Conservation (phyloP, 2,113 vertebrate genomes). For the Agapornis roseicollis region DNA sequence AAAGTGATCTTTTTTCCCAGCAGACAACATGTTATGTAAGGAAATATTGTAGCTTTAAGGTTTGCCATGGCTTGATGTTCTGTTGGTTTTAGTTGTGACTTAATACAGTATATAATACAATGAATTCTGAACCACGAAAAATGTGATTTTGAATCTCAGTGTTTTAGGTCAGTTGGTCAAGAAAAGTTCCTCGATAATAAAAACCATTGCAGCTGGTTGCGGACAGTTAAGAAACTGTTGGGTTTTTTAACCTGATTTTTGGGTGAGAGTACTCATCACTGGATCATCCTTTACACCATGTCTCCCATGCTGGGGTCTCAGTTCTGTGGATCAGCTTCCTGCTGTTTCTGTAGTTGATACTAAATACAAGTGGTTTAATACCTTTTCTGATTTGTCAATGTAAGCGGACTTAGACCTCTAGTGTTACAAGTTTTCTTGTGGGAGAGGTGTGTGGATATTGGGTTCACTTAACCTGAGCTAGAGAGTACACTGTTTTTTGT, state of each 20-base stretch:
- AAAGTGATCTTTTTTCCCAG: background rate
- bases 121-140: background rate
- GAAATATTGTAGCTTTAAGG: background rate
- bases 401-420: background rate
- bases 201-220: background rate
- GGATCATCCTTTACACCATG: fast-evolving
- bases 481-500: background rate
- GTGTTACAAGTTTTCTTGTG: background rate
- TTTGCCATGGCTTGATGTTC: background rate
- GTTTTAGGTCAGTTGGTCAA: background rate
- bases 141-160: background rate
- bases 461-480: background rate
- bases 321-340: background rate
- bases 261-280: background rate
- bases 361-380: background rate
- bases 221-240: background rate
- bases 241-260: background rate
- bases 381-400: background rate
- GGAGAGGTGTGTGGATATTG: background rate
- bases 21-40: background rate
- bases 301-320: background rate
- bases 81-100: background rate
- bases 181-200: background rate
- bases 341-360: background rate
- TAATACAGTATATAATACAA: background rate